phyloP scores from a whole-genome alignment of 1,140 invertebrate genomes.

The Drosophila nikananu region DNA sequence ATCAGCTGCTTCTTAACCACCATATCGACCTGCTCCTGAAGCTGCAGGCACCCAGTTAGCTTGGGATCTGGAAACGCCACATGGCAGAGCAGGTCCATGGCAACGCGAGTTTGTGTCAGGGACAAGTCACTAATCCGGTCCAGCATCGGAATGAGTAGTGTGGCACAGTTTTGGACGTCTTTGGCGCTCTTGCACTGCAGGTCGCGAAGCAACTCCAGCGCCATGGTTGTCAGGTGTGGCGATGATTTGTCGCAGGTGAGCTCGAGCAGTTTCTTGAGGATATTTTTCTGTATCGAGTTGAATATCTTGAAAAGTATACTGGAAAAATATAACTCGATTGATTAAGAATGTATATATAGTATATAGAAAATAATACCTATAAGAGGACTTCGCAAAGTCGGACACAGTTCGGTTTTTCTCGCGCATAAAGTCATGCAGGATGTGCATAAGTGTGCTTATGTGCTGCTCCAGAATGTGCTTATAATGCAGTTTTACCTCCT shows the following conservation, averaged over 20 bases:
- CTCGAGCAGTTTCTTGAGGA: constrained; percentile 75
- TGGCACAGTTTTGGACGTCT: constrained; percentile 80
- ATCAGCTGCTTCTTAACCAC: constrained; percentile 88
- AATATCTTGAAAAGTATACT: constrained; percentile 77
- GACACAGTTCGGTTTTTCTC: constrained; percentile 72
- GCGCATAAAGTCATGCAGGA: constrained; percentile 78
- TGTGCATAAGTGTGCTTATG: constrained; percentile 82
- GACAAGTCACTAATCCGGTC: constrained; percentile 87
- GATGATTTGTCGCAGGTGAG: constrained; percentile 77
- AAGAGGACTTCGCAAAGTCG: constrained; percentile 73
- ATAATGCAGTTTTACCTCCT: constrained; percentile 79
- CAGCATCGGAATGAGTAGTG: constrained; percentile 85
- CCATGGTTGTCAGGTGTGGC: constrained; percentile 67
- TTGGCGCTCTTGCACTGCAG: constrained; percentile 67
- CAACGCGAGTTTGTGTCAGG: constrained; percentile 86
- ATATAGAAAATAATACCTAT: constrained; percentile 36
- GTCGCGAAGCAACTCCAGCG: constrained; percentile 69
- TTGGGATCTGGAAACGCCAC: constrained; percentile 86
- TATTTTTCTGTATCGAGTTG: constrained; percentile 73
- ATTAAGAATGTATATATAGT: accelerated
- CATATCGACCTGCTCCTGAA: constrained; percentile 88
- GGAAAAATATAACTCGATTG: background rate
- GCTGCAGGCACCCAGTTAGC: constrained; percentile 82
- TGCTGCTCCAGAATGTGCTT: constrained; percentile 83
- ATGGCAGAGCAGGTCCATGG: constrained; percentile 86